Conservation (phyloP, 2,797 vertebrate species). For the Tolypeutes matacus region DNA sequence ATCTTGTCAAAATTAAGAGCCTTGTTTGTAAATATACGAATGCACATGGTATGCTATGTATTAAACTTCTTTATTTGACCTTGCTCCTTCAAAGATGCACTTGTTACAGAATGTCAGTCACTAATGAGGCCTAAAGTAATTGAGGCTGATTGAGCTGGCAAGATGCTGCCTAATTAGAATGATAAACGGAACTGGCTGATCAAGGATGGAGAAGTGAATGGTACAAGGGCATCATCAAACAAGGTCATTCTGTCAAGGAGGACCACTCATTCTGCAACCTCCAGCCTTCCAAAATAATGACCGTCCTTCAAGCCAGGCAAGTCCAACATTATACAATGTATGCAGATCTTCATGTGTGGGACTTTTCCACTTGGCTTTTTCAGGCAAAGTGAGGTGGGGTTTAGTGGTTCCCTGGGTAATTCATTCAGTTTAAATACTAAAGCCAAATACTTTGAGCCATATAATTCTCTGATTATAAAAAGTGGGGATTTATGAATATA, state of each 20-base stretch:
- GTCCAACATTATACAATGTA: background rate
- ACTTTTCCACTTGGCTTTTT: conserved; percentile 22
- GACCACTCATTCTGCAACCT: conserved; percentile 56
- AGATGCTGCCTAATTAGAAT: conserved; percentile 93
- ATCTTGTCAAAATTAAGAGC: conserved; percentile 68
- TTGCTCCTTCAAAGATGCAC: conserved; percentile 88
- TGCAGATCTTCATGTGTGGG: background rate
- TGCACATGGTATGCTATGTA: conserved; percentile 82
- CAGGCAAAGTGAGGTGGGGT: background rate
- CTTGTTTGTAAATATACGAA: conserved; percentile 75
- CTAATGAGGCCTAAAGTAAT: conserved; percentile 93
- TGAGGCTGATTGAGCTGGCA: conserved; percentile 94
- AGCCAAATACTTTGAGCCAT: conserved; percentile 12
- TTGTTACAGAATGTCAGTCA: conserved; percentile 92
- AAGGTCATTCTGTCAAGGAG: conserved; percentile 87
- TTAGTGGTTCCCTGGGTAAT: conserved; percentile 13
- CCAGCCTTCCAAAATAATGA: conserved; percentile 45
- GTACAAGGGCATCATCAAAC: conserved; percentile 88
- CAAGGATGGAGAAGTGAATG: conserved; percentile 90
- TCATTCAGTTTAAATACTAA: conserved; percentile 46
- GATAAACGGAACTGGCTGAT: conserved; percentile 93
- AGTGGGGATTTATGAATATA: background rate
- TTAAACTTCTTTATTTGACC: conserved; percentile 88
- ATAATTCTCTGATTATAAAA: conserved; percentile 30
- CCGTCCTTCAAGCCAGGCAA: background rate